Evolutionary conservation across 2,797 vertebrate genomes (phyloP).

Genomic region (Sebastes variabilis): DNA sequence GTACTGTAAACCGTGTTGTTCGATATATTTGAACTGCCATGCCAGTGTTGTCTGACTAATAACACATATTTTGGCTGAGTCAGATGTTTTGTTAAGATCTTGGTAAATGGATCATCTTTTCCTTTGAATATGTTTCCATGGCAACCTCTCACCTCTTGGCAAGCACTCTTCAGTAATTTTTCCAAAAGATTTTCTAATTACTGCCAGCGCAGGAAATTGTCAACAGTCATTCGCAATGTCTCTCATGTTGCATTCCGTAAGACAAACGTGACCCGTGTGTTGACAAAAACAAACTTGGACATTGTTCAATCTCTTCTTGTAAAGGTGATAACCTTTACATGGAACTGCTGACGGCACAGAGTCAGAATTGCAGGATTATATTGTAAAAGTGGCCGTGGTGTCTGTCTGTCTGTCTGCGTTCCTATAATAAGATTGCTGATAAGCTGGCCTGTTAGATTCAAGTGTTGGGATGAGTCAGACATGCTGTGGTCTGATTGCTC

Average conservation of each 20-base stretch:
- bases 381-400: neutral
- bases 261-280: neutral
- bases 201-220: neutral
- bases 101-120: slow-evolving; percentile 23
- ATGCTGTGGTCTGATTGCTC: slow-evolving; percentile 39
- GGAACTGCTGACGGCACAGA: neutral
- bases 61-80: slow-evolving; percentile 45
- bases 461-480: slow-evolving; percentile 55
- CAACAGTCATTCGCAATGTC: neutral
- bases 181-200: slow-evolving; percentile 29
- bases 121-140: slow-evolving; percentile 59
- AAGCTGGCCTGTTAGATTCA: slow-evolving; percentile 43
- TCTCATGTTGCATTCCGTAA: neutral
- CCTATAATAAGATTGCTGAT: slow-evolving; percentile 49
- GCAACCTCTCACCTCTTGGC: slow-evolving; percentile 62
- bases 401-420: slow-evolving; percentile 16
- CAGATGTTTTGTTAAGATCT: slow-evolving; percentile 52
- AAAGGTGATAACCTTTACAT: neutral
- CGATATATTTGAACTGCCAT: neutral
- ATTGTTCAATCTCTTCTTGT: neutral
- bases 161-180: slow-evolving; percentile 34
- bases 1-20: neutral
- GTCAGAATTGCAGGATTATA: slow-evolving; percentile 6
- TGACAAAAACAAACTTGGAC: neutral
- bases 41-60: slow-evolving; percentile 21